Base-by-base conservation (phyloP, 2,888 invertebrate species). In the Carpatolechia fugitivella region DNA sequence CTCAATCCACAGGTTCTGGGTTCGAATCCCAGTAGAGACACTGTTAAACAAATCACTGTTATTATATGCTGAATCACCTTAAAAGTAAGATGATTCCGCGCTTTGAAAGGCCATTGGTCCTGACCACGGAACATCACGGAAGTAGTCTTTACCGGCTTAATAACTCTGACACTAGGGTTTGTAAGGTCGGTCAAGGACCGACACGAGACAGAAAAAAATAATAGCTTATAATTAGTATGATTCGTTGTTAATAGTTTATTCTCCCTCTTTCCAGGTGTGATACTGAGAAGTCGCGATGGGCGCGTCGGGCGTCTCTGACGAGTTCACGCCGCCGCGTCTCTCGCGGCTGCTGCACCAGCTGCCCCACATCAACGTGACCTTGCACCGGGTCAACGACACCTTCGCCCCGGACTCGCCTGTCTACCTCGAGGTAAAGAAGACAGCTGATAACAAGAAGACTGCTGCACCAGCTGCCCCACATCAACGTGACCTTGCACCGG, bases 341-440 rank as follows among this genome's bases (percentile, higher is more conserved):
- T 96, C 97, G 76, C 93, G 93, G 85, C 92, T 96, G 87, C 94
- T 98, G 84, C 97, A 98, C 88, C 92, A 94, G 71, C 92, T 98
- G 90, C 98, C 98, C 61, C 98, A 98, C 90, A 93, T 97, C 81
- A 97, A 98, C 86, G 96, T 97, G 76, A 95, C 96, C 70, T 94
- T 98, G 75, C 95, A 96, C 80, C 93, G 93, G 70, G 97, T 97
- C 86, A 97, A 98, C 88, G 95, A 94, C 77, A 97, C 97, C 62
- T 98, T 98, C 89, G 95, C 96, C 75, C 97, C 97, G 48, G 93
- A 95, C 72, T 96, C 96, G 77, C 95, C 96, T 70, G 93, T 96
- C 65, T 98, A 98, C 87, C 92, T 97, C 68, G 98, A 98, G 95
- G 97, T 96, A 24, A 24, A 24, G 3, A 24, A n/a, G n/a, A n/a